These are phyloP conservation scores for Himalopsyche kuldschensis DNA, from an alignment of 2,888 invertebrate genomes.

Conservation along the genomic window DNA sequence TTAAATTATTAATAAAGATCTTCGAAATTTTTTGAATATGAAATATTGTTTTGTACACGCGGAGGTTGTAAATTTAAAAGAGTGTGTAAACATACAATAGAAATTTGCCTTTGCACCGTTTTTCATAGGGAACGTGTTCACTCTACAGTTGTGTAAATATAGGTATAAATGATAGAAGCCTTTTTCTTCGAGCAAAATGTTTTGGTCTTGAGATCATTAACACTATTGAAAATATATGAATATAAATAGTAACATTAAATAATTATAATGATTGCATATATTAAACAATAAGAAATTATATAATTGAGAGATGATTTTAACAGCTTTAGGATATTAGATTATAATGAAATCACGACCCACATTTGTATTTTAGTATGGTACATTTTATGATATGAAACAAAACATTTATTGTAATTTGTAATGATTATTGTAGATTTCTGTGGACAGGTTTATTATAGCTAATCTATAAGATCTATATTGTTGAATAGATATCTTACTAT, in stretches of 20 bases:
- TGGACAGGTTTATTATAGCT: conserved; percentile 55
- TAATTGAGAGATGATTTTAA: conserved; percentile 32
- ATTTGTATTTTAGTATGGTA: conserved; percentile 33
- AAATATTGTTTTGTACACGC: background rate
- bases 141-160: background rate
- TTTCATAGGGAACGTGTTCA: background rate
- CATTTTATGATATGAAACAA: conserved; percentile 19
- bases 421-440: conserved; percentile 44
- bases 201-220: conserved; percentile 18
- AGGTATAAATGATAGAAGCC: background rate
- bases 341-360: conserved; percentile 26
- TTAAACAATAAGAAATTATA: conserved; percentile 30
- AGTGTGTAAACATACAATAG: background rate
- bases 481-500: conserved; percentile 59
- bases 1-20: background rate
- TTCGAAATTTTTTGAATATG: background rate
- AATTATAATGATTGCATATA: conserved; percentile 29
- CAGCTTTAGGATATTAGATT: conserved; percentile 33
- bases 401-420: conserved; percentile 37
- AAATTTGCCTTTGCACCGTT: background rate
- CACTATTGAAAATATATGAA: conserved; percentile 21
- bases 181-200: conserved; percentile 16
- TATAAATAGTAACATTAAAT: conserved; percentile 27
- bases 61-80: background rate
- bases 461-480: conserved; percentile 54